phyloP scores from a whole-genome alignment of 2,113 vertebrate genomes.

The Maccullochella peelii region DNA sequence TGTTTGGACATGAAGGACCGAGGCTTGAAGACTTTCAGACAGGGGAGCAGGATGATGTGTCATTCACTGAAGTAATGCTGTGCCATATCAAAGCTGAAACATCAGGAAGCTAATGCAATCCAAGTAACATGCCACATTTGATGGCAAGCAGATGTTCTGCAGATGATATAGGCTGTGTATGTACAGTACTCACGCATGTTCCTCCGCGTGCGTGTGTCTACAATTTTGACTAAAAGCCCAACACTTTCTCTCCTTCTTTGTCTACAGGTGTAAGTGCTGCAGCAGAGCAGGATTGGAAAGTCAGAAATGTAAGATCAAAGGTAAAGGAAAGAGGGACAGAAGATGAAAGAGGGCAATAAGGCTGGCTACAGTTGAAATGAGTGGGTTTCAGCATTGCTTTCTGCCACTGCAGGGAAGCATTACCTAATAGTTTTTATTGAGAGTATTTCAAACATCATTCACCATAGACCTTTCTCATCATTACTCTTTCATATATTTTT shows the following conservation, averaged over 20 bases:
- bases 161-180: constrained; percentile 51
- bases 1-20: constrained; percentile 49
- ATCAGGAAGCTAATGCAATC: constrained; percentile 71
- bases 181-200: not conserved
- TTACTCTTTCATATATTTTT: too few relatives aligned
- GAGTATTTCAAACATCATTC: too few relatives aligned
- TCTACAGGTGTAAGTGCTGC: constrained; percentile 62
- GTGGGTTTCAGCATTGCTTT: constrained; percentile 39
- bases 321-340: constrained; percentile 49
- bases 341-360: constrained; percentile 72
- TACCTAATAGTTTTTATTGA: not conserved
- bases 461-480: too few relatives aligned
- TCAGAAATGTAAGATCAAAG: constrained; percentile 74
- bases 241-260: constrained; percentile 55
- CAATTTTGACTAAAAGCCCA: constrained; percentile 57
- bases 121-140: constrained; percentile 60
- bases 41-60: constrained; percentile 41
- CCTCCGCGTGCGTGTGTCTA: not conserved
- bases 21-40: constrained; percentile 42
- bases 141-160: constrained; percentile 71
- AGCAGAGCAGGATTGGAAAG: constrained; percentile 27
- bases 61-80: constrained; percentile 56
- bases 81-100: constrained; percentile 63
- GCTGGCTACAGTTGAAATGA: constrained; percentile 34
- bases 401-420: constrained; percentile 17